These are phyloP conservation scores for Saxidomus purpurata DNA, from an alignment of 1,140 invertebrate genomes.

Conservation along the genomic window DNA sequence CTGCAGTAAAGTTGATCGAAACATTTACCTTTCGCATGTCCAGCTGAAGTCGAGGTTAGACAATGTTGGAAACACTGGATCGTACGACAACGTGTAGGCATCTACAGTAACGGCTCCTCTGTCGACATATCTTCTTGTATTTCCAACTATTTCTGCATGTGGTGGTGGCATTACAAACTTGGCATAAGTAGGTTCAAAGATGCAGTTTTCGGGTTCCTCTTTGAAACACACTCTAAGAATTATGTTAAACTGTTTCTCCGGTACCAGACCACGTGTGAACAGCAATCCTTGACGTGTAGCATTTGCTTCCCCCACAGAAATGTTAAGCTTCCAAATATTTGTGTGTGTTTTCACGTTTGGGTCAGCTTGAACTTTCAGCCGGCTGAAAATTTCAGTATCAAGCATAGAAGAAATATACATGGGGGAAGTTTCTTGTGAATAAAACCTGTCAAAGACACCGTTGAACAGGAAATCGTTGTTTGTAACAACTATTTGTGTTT, in stretches of 20 bases:
- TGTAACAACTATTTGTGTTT: slow-evolving; percentile 16
- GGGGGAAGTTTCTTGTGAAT: slow-evolving; percentile 32
- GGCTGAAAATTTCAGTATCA: slow-evolving; percentile 47
- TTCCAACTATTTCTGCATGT: slow-evolving; percentile 49
- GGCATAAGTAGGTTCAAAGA: slow-evolving; percentile 53
- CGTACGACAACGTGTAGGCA: slow-evolving; percentile 43
- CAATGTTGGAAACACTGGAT: slow-evolving; percentile 8
- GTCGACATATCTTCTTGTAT: not conserved
- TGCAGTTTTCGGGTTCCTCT: slow-evolving; percentile 27
- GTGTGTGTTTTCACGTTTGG: slow-evolving; percentile 4
- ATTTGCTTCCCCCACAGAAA: not conserved
- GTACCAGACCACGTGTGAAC: slow-evolving; percentile 42
- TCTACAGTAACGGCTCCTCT: slow-evolving; percentile 15
- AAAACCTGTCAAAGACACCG: slow-evolving; percentile 53
- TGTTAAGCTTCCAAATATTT: slow-evolving; percentile 23
- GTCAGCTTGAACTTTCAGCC: not conserved
- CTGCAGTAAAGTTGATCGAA: not conserved
- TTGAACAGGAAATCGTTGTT: slow-evolving; percentile 38
- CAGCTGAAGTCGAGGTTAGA: not conserved
- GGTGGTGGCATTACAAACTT: slow-evolving; percentile 41
- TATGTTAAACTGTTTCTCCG: not conserved
- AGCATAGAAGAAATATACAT: slow-evolving; percentile 44
- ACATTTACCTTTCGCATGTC: not conserved
- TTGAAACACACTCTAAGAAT: not conserved
- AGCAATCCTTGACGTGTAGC: slow-evolving; percentile 12